Evolutionary conservation across 1,140 invertebrate genomes (phyloP).

Genomic region (Drosophila littoralis): DNA sequence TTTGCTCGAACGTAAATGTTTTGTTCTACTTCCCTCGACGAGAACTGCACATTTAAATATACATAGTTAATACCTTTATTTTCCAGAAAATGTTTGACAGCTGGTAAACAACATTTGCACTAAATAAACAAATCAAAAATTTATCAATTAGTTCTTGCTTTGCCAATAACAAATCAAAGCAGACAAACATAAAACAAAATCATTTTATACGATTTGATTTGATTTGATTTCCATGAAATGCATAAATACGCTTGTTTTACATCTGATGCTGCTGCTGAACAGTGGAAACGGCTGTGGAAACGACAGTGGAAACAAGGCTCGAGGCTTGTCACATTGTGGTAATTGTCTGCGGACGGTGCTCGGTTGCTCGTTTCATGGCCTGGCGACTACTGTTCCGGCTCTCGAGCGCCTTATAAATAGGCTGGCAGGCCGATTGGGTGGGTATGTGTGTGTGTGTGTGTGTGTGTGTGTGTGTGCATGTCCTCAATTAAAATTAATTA

Average conservation of each 20-base stretch:
- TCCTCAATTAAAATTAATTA: conserved; percentile 84
- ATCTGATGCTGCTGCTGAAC: not conserved
- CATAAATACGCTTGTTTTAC: not conserved
- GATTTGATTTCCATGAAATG: conserved; percentile 2
- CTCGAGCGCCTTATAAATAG: conserved; percentile 31
- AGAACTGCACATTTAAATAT: conserved; percentile 13
- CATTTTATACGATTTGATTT: conserved; percentile 5
- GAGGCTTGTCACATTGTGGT: conserved; percentile 19
- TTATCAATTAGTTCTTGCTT: conserved; percentile 44
- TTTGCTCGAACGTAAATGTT: conserved; percentile 25
- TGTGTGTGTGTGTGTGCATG: conserved; percentile 40
- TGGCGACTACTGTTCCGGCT: conserved; percentile 33
- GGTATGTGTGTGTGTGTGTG: conserved; percentile 15
- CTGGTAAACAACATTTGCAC: conserved; percentile 36
- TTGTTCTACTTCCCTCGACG: conserved; percentile 25
- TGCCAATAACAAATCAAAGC: conserved; percentile 47
- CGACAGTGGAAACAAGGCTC: conserved; percentile 9
- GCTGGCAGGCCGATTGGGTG: not conserved
- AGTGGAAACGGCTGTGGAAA: not conserved
- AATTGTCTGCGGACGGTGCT: conserved; percentile 13
- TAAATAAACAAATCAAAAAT: conserved; percentile 51
- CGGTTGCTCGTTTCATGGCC: conserved; percentile 17
- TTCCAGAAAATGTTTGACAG: conserved; percentile 34
- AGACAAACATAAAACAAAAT: not conserved
- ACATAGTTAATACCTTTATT: conserved; percentile 35